These are phyloP conservation scores for Odontesthes bonariensis DNA, from an alignment of 2,113 vertebrate species.

Conservation along the genomic window DNA sequence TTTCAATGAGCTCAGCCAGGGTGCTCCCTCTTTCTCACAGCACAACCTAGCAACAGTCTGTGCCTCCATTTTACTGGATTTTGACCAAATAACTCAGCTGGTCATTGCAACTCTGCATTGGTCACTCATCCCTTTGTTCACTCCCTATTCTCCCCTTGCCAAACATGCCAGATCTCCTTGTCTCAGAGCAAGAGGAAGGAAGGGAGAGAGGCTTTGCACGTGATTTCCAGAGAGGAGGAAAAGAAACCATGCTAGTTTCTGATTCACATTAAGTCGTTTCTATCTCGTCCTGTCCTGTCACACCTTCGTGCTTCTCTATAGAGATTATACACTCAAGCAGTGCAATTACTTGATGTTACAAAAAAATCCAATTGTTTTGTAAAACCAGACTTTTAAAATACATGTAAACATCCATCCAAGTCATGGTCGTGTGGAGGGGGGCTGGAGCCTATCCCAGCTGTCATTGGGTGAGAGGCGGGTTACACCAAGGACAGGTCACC, in stretches of 20 bases:
- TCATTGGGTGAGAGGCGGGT: no score
- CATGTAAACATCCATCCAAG: no score
- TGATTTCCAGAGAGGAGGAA: slow-evolving; percentile 63
- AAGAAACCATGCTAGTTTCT: slow-evolving; percentile 60
- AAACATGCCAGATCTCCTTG: slow-evolving; percentile 77
- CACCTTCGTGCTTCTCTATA: no score
- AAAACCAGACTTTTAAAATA: no score
- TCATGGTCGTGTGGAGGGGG: no score
- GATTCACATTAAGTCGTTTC: slow-evolving; percentile 67
- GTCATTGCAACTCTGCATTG: slow-evolving; percentile 63
- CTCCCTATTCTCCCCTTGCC: slow-evolving; percentile 70
- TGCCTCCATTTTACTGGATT: slow-evolving; percentile 74
- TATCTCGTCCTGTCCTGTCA: slow-evolving; percentile 29
- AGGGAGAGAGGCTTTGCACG: slow-evolving; percentile 57
- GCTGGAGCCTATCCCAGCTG: no score
- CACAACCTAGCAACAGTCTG: slow-evolving; percentile 79
- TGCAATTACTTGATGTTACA: no score
- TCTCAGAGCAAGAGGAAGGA: slow-evolving; percentile 58
- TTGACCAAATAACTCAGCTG: slow-evolving; percentile 80
- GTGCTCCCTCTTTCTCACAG: slow-evolving; percentile 70
- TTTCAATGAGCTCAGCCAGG: slow-evolving; percentile 71
- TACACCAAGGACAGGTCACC: no score
- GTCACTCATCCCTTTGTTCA: slow-evolving; percentile 77
- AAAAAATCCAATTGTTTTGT: no score
- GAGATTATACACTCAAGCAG: no score